Evolutionary conservation across 2,797 vertebrate genomes (phyloP), one percentile per base, ranked within the genome.

Genomic region (Galaxias olidus): DNA sequence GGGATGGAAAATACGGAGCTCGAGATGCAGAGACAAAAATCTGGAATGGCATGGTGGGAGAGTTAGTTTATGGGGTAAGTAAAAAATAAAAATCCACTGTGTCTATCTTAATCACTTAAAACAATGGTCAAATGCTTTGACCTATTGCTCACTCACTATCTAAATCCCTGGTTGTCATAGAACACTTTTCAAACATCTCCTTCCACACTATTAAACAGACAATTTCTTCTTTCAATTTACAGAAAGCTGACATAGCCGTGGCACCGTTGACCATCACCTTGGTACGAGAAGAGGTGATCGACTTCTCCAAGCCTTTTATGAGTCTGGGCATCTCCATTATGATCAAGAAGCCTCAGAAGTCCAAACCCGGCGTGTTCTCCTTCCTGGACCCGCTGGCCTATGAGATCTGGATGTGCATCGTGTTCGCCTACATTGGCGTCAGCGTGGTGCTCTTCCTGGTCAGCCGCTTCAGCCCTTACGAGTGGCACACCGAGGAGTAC

Each of bases 381-480:
- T 99, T 99, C 92, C 92, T 99, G 88, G 98, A 99, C 86, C 98
- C 98, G 0, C 93, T 99, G 92, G 97, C 97, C 40, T 99, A 99
- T 78, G 97, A 99, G 92, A 99, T 99, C 90, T 99, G 98, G 98
- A 99, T 99, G 98, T 99, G 98, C 85, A 99, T 99, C 74, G 97
- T 99, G 74, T 99, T 99, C 82, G 98, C 98, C 84, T 99, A 99
- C 92, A 99, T 99, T 74, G 98, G 98, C 63, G 98, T 99, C 90
- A 99, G 97, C 82, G 97, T 99, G 88, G 97, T 99, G 88, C 95
- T 99, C 87, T 99, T 99, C 93, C 94, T 99, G 75, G 98, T 99
- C 86, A 99, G 98, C 91, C 96, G 98, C 87, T 99, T 99, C 92
- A 98, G 97, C 82, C 98, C 98, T 4, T 99, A 99, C 17, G 98